These are phyloP conservation scores for Limnephilus lunatus DNA, from an alignment of 2,888 invertebrate genomes.

Conservation along the genomic window DNA sequence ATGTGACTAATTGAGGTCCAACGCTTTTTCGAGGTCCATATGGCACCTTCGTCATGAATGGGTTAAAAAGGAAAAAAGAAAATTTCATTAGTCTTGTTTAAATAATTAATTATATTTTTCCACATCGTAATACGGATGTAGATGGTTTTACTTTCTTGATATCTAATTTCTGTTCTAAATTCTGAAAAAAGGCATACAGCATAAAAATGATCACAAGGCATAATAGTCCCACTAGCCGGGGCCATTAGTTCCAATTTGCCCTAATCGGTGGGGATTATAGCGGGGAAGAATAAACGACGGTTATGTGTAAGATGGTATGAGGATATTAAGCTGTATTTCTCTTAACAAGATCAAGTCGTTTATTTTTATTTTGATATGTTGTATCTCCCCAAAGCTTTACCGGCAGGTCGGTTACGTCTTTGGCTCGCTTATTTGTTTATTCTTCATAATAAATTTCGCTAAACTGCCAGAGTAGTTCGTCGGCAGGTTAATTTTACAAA, in stretches of 20 bases:
- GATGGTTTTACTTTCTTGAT: too few species aligned
- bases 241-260: not conserved
- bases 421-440: too few species aligned
- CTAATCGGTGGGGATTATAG: not conserved
- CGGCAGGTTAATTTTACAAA: too few species aligned
- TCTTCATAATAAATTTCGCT: too few species aligned
- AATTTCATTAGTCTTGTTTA: too few species aligned
- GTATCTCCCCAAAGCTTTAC: not conserved
- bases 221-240: not conserved
- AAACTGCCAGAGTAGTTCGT: too few species aligned
- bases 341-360: not conserved
- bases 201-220: not conserved
- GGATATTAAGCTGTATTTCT: not conserved
- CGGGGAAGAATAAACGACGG: not conserved
- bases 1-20: too few species aligned
- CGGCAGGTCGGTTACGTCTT: not conserved
- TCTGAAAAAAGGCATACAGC: not conserved
- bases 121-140: too few species aligned
- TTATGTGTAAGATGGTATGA: not conserved
- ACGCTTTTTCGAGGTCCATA: too few species aligned
- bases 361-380: not conserved
- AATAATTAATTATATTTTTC: too few species aligned
- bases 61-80: too few species aligned
- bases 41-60: too few species aligned
- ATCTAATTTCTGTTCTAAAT: not conserved